Percentiles rank a stretch among this genome's conserved stretches.
Conservation (phyloP, 1,140 invertebrate species). For the Saccostrea glomerata region DNA sequence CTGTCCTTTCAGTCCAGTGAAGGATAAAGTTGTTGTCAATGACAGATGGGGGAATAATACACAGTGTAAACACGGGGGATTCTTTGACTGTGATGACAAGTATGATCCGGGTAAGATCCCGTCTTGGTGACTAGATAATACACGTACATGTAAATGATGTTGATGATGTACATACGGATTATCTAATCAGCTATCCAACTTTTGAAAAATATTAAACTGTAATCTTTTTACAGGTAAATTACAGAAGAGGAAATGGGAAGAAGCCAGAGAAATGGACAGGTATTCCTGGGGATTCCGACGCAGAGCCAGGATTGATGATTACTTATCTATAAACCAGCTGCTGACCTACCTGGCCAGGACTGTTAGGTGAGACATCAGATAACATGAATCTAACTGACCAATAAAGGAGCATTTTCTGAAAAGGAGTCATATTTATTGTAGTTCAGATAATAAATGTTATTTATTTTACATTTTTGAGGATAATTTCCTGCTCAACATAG, state of each 20-base stretch:
- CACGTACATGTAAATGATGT: not conserved
- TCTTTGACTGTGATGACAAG: conserved; percentile 87
- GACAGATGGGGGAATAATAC: conserved; percentile 89
- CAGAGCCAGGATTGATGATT: conserved; percentile 86
- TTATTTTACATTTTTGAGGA: not conserved
- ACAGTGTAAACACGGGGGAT: conserved; percentile 92
- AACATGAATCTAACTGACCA: not conserved
- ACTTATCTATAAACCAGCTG: conserved; percentile 86
- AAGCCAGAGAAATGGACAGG: conserved; percentile 90
- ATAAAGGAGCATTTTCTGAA: not conserved
- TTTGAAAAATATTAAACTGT: too few species aligned
- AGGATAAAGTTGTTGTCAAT: conserved; percentile 91
- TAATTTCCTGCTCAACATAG: not conserved
- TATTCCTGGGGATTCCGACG: conserved; percentile 85
- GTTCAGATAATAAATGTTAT: not conserved
- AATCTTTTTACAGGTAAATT: conserved; percentile 65
- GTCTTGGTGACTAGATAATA: not conserved
- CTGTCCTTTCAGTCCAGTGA: conserved; percentile 85
- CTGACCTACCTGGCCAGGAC: conserved; percentile 87
- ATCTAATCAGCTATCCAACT: not conserved
- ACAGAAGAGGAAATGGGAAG: conserved; percentile 79
- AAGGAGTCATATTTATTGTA: not conserved
- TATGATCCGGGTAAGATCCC: conserved; percentile 86
- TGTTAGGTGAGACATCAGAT: conserved; percentile 77
- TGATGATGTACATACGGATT: not conserved